Percentiles rank a stretch among this genome's conserved stretches.
Conservation (phyloP, 2,888 invertebrate genomes). For the Calephelis perditalis region DNA sequence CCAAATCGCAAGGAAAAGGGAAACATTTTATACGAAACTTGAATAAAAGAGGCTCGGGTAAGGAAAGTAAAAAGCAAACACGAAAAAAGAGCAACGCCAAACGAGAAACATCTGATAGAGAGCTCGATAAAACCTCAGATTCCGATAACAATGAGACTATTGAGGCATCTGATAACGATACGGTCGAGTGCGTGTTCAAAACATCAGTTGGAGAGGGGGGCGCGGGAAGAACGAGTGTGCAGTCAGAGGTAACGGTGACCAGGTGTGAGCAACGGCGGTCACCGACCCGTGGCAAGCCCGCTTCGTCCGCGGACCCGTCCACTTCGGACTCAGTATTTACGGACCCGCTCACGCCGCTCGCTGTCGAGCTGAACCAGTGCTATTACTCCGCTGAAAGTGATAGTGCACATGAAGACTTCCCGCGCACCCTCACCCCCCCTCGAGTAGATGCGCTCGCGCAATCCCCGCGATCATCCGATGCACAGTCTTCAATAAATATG, state of each 20-base stretch:
- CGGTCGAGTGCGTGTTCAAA: slow-evolving; percentile 66
- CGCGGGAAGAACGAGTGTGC: slow-evolving; percentile 51
- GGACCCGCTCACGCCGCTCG: slow-evolving; percentile 82
- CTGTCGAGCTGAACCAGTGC: slow-evolving; percentile 81
- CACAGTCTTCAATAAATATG: slow-evolving; percentile 43
- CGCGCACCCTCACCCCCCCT: slow-evolving; percentile 48
- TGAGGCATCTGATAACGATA: slow-evolving; percentile 68
- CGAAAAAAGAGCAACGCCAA: slow-evolving; percentile 61
- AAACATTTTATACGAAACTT: slow-evolving; percentile 76
- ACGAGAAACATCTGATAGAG: slow-evolving; percentile 55
- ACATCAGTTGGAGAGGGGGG: slow-evolving; percentile 49
- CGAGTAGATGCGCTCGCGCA: slow-evolving; percentile 36
- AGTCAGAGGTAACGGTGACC: slow-evolving; percentile 68
- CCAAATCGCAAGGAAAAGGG: slow-evolving; percentile 76
- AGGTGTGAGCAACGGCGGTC: slow-evolving; percentile 62
- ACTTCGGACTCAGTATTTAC: slow-evolving; percentile 87
- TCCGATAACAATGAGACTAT: slow-evolving; percentile 68
- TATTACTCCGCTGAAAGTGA: slow-evolving; percentile 80
- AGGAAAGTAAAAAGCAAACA: slow-evolving; percentile 63
- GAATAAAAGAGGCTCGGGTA: slow-evolving; percentile 60
- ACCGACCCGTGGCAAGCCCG: slow-evolving; percentile 65
- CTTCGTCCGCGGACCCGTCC: slow-evolving; percentile 77
- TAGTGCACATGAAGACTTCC: slow-evolving; percentile 60
- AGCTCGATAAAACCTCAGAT: slow-evolving; percentile 68
- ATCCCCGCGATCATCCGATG: slow-evolving; percentile 21